Conservation (phyloP, 2,113 vertebrate species). For the Platichthys flesus region DNA sequence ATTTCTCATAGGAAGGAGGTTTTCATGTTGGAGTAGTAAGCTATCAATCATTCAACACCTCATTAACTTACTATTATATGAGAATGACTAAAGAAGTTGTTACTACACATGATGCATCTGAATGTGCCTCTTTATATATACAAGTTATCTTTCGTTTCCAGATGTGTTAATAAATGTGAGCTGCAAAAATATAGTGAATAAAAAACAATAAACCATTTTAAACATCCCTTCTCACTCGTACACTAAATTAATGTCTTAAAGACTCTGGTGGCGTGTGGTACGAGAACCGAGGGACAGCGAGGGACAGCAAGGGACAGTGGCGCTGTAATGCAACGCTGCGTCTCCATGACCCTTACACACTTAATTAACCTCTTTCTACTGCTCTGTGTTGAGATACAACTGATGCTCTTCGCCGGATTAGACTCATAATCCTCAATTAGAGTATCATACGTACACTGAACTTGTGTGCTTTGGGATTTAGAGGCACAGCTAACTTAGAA, state of each 20-base stretch:
- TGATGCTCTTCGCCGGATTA: conserved; percentile 48
- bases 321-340: neutral
- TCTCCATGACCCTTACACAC: neutral
- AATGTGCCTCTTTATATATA: neutral
- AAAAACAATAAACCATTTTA: too few species aligned
- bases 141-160: neutral
- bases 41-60: neutral
- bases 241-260: too few species aligned
- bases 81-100: neutral
- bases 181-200: neutral
- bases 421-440: conserved; percentile 58
- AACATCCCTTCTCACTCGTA: too few species aligned
- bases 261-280: neutral
- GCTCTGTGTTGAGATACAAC: neutral
- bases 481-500: conserved; percentile 36
- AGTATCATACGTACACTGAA: conserved; percentile 26
- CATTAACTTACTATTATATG: neutral
- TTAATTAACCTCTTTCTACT: conserved; percentile 33
- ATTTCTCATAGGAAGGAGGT: neutral
- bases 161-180: neutral
- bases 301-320: neutral
- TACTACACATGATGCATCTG: neutral
- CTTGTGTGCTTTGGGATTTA: conserved; percentile 43
- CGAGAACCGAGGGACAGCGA: neutral
- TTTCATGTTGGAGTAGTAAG: neutral